Base-by-base conservation (phyloP, 2,888 invertebrate species). In the Metalampra italica region DNA sequence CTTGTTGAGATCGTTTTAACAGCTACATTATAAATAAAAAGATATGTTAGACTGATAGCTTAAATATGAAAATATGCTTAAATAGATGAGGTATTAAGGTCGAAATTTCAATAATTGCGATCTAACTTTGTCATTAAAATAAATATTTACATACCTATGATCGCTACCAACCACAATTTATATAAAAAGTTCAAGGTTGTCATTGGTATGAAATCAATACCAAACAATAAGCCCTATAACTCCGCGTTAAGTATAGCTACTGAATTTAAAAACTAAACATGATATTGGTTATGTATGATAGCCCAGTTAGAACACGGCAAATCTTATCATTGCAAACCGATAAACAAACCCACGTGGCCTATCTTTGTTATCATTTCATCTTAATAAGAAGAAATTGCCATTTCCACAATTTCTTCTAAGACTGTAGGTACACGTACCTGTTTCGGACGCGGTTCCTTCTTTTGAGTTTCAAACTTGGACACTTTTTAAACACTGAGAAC, bases 401-500 rank as follows among this genome's bases (percentile, higher is more conserved):
- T 39, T 46, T 29, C 14, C 14, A 7, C 3, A 38, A 13, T 39
- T 39, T 14, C 7, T 9, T 11, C 11, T 34, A 34, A n/a, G n/a
- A n/a, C n/a, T n/a, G n/a, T n/a, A n/a, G n/a, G n/a, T n/a, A n/a
- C n/a, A 11, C 8, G 65, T 77, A 82, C 82, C 82, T 82, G 62
- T 53, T 58, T 52, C 69, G 62, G 29, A 47, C 45, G 52, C 68
- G 71, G 50, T 52, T 67, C 58, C 63, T 80, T 60, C 72, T 68
- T 58, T 75, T 82, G 9, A 81, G 47, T 62, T 76, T 82, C 34
- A 86, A 66, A 56, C 76, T 82, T 0, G 87, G 86, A 47, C 87
- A 87, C 73, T 77, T 85, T 74, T 82, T 87, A 58, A 86, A 85
- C 64, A 87, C 74, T 30, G 87, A 81, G 51, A 85, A 82, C 22